These are phyloP conservation scores for Pseudomyrmex flavicornis DNA, from an alignment of 1,140 invertebrate genomes.

Conservation along the genomic window DNA sequence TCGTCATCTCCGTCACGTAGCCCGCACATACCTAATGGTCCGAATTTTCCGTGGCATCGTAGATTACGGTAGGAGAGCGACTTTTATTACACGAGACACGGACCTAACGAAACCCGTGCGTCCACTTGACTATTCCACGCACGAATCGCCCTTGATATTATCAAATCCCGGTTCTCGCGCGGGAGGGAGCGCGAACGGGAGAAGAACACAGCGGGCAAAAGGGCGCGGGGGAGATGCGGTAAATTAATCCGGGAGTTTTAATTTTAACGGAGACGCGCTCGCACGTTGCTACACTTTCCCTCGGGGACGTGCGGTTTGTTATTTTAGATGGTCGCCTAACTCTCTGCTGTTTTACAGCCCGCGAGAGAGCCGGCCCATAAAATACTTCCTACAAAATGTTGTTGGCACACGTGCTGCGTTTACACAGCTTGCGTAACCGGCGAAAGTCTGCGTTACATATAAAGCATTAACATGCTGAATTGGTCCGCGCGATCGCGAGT, in stretches of 20 bases:
- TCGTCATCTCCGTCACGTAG: conserved; percentile 48
- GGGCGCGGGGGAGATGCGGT: conserved; percentile 21
- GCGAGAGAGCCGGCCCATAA: conserved; percentile 2
- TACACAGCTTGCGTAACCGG: conserved; percentile 41
- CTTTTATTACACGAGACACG: conserved; percentile 56
- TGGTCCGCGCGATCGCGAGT: conserved; percentile 5
- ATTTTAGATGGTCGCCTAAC: conserved; percentile 54
- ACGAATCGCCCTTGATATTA: conserved; percentile 64
- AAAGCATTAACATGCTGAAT: conserved; percentile 39
- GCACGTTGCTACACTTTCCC: conserved; percentile 41
- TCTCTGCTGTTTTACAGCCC: conserved; percentile 33
- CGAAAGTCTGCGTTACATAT: conserved; percentile 28
- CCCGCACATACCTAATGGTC: conserved; percentile 46
- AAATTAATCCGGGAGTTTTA: conserved; percentile 67
- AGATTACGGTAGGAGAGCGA: conserved; percentile 44
- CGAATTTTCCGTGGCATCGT: conserved; percentile 51
- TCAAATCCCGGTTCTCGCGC: conserved; percentile 51
- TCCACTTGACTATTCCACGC: conserved; percentile 58
- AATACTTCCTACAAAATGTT: conserved; percentile 39
- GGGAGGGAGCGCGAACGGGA: not conserved
- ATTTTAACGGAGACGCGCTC: conserved; percentile 55
- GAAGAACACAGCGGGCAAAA: not conserved
- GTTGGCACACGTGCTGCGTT: conserved; percentile 42
- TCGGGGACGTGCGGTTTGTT: conserved; percentile 48
- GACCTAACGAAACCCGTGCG: conserved; percentile 47